Evolutionary conservation across 2,888 invertebrate genomes (phyloP).

Genomic region (Philhelius pedissequus): DNA sequence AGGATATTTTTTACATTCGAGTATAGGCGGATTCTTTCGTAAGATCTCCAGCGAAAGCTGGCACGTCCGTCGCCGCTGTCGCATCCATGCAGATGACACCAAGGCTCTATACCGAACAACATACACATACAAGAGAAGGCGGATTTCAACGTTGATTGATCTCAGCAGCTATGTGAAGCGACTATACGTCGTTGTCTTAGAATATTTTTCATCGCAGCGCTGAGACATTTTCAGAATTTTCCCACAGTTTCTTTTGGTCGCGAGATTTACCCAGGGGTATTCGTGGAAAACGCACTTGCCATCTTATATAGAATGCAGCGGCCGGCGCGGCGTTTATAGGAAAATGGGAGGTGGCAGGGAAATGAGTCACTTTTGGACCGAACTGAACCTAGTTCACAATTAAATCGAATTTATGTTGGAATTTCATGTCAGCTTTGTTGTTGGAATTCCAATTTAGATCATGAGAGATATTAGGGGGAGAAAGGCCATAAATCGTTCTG

Average conservation of each 20-base stretch:
- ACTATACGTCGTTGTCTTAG: background rate
- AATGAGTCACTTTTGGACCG: constrained; percentile 29
- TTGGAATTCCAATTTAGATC: constrained; percentile 18
- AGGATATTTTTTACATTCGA: constrained; percentile 31
- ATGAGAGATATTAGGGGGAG: background rate
- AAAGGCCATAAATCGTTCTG: constrained; percentile 35
- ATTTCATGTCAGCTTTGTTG: constrained; percentile 41
- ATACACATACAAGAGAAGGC: constrained; percentile 5
- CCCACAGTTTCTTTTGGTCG: constrained; percentile 58
- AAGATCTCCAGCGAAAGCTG: constrained; percentile 27
- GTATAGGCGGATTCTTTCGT: constrained; percentile 44
- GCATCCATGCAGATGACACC: constrained; percentile 43
- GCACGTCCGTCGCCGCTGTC: background rate
- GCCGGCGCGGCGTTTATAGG: too few relatives aligned
- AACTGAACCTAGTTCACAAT: constrained; percentile 41
- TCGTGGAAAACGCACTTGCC: constrained; percentile 61
- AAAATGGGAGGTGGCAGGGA: constrained; percentile 44
- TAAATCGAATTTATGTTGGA: constrained; percentile 60
- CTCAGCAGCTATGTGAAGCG: constrained; percentile 66
- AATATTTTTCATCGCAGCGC: background rate
- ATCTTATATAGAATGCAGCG: background rate
- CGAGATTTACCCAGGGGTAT: constrained; percentile 35
- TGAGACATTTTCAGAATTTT: constrained; percentile 60
- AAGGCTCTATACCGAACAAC: background rate
- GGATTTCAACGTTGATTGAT: constrained; percentile 65